A percentile compares a stretch with the other conserved stretches of the same genome.
These are phyloP conservation scores for Macrotis lagotis DNA, from an alignment of 2,113 vertebrate species.

Conservation along the genomic window DNA sequence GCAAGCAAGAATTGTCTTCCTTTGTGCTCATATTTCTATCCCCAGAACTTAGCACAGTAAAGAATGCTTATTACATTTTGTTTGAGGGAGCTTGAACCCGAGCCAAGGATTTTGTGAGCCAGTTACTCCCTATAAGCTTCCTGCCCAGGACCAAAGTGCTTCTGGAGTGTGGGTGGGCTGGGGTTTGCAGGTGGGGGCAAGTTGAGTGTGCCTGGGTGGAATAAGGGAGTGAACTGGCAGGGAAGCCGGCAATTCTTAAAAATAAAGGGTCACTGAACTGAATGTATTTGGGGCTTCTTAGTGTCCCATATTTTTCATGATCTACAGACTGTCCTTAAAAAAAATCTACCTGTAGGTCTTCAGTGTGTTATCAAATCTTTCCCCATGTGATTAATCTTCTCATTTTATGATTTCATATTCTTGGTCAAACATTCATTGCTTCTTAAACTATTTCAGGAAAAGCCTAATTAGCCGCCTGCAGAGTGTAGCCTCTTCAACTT, in stretches of 20 bases:
- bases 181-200: neutral
- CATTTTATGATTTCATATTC: slow-evolving; percentile 38
- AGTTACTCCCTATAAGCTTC: neutral
- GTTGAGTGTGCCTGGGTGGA: neutral
- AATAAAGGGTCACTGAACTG: neutral
- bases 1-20: no score
- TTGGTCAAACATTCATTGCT: neutral
- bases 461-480: neutral
- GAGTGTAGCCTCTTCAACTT: neutral
- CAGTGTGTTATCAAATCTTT: slow-evolving; percentile 26
- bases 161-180: neutral
- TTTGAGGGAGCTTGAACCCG: fast-evolving
- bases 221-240: neutral
- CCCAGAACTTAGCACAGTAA: neutral
- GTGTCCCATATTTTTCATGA: neutral
- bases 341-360: neutral
- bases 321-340: neutral
- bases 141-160: neutral
- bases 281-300: neutral
- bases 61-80: neutral
- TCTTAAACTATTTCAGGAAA: neutral
- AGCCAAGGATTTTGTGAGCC: neutral
- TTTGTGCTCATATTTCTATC: no score
- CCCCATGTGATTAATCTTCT: neutral
- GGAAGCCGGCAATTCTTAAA: neutral